Conservation (phyloP, 1,140 invertebrate species). For the Tetranychus cinnabarinus region DNA sequence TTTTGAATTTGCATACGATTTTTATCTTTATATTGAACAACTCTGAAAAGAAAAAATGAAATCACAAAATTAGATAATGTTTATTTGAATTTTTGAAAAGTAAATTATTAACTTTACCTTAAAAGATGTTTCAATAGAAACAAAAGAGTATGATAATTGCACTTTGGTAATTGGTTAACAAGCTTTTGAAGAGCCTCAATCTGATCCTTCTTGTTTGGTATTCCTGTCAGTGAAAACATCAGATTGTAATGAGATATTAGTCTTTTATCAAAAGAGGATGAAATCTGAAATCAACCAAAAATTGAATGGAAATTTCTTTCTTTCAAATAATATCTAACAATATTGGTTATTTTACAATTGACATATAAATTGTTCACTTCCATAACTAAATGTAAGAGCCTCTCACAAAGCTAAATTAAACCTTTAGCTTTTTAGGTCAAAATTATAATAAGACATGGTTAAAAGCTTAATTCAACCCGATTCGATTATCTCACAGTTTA, state of each 20-base stretch:
- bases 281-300: neutral
- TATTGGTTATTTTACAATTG: no score
- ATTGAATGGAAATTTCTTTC: no score
- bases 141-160: slow-evolving; percentile 49
- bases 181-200: slow-evolving; percentile 39
- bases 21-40: slow-evolving; percentile 22
- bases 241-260: neutral
- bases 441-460: no score
- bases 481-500: no score
- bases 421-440: no score
- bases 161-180: slow-evolving; percentile 33
- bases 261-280: neutral
- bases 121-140: slow-evolving; percentile 49
- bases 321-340: no score
- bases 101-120: neutral
- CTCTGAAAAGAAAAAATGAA: slow-evolving; percentile 29
- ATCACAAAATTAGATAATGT: neutral
- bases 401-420: no score
- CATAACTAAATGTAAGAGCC: no score
- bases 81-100: neutral
- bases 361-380: no score
- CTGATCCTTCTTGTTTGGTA: slow-evolving; percentile 23
- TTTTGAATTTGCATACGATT: slow-evolving; percentile 43
- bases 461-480: no score
- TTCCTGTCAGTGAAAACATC: slow-evolving; percentile 16